phyloP scores from a whole-genome alignment of 2,797 vertebrate genomes.

The Sebastes iracundus region DNA sequence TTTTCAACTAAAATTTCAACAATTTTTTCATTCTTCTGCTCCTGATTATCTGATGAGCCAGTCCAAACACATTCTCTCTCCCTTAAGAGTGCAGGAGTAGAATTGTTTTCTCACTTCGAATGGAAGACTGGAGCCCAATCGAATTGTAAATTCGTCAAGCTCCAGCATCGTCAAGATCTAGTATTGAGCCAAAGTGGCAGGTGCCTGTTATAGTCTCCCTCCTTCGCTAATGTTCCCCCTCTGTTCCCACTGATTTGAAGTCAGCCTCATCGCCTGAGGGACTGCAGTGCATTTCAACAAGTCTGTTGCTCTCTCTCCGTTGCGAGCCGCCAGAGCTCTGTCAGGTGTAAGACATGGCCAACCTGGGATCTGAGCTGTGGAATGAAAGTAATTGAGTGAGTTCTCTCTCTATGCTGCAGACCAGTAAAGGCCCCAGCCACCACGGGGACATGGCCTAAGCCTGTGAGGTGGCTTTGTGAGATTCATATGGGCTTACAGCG shows the following conservation, averaged over 20 bases:
- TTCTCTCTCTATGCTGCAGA: constrained; percentile 41
- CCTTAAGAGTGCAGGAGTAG: constrained; percentile 34
- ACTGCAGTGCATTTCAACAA: constrained; percentile 60
- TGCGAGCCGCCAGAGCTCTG: constrained; percentile 39
- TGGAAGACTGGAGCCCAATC: constrained; percentile 45
- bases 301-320: constrained; percentile 20
- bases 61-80: constrained; percentile 41
- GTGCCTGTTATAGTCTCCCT: constrained; percentile 58
- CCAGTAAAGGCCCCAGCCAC: constrained; percentile 37
- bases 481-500: constrained; percentile 47
- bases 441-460: constrained; percentile 43
- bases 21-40: constrained; percentile 18
- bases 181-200: constrained; percentile 70
- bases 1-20: constrained; percentile 30
- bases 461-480: constrained; percentile 50
- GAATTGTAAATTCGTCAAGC: constrained; percentile 64
- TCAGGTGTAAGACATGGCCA: constrained; percentile 58
- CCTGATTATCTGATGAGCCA: constrained; percentile 41
- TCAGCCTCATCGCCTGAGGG: constrained; percentile 37
- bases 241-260: constrained; percentile 63
- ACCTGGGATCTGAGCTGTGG: constrained; percentile 47
- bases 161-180: constrained; percentile 8
- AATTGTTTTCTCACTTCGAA: constrained; percentile 47
- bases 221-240: constrained; percentile 55
- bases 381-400: constrained; percentile 59